Conservation (phyloP, 2,888 invertebrate genomes). For the Chelonus formosanus region DNA sequence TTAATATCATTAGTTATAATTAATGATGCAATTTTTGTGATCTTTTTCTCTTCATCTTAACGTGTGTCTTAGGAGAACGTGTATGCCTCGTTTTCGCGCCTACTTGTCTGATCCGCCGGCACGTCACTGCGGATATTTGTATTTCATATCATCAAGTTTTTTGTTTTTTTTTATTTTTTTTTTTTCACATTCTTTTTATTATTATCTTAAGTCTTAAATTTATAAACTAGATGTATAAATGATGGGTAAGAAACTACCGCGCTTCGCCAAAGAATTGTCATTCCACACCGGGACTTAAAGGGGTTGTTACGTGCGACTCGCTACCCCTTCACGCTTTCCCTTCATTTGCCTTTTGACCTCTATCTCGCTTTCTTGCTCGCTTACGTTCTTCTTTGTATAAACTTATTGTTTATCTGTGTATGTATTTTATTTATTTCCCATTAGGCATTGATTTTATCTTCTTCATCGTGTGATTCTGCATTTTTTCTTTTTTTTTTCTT, state of each 20-base stretch:
- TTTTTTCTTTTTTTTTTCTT: not conserved
- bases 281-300: slow-evolving; percentile 56
- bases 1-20: slow-evolving; percentile 59
- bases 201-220: slow-evolving; percentile 53
- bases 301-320: slow-evolving; percentile 26
- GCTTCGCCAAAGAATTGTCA: slow-evolving; percentile 57
- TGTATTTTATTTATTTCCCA: not conserved
- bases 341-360: slow-evolving; percentile 33
- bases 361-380: slow-evolving; percentile 35
- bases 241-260: slow-evolving; percentile 65
- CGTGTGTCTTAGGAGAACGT: slow-evolving; percentile 33
- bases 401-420: not conserved
- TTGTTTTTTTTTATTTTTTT: slow-evolving; percentile 21
- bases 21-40: slow-evolving; percentile 55
- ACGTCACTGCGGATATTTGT: slow-evolving; percentile 29
- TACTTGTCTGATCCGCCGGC: slow-evolving; percentile 28
- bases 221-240: slow-evolving; percentile 64
- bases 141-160: slow-evolving; percentile 21
- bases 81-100: slow-evolving; percentile 31
- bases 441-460: not conserved
- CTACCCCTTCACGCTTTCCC: slow-evolving; percentile 33
- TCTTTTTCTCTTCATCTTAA: slow-evolving; percentile 33
- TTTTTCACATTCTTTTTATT: slow-evolving; percentile 31
- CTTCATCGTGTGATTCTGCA: not conserved
- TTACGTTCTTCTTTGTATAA: slow-evolving; percentile 35